Percentiles rank a stretch among this genome's conserved stretches.
Evolutionary conservation across 2,888 invertebrate genomes (phyloP).

Genomic region (Sphaeridia pumilis): DNA sequence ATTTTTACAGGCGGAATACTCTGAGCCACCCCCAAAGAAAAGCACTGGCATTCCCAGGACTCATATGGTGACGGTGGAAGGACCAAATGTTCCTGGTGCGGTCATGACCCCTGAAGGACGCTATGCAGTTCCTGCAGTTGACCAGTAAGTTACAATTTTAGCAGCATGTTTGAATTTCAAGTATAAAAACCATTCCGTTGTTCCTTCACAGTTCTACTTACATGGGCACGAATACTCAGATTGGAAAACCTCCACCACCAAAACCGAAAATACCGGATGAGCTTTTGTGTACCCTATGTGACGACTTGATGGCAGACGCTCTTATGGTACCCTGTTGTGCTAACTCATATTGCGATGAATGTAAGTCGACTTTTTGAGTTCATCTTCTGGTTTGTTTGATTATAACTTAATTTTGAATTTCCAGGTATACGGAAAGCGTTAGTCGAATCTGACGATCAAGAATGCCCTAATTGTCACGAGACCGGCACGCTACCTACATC

Average conservation of each 20-base stretch:
- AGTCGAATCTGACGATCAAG: constrained; percentile 84
- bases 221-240: constrained; percentile 27
- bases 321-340: constrained; percentile 98
- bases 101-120: constrained; percentile 79
- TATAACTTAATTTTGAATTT: constrained; percentile 23
- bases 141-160: constrained; percentile 53
- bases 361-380: constrained; percentile 48
- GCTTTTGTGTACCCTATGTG: constrained; percentile 80
- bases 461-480: constrained; percentile 88
- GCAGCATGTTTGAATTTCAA: constrained; percentile 5
- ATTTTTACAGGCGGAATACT: constrained; percentile 3
- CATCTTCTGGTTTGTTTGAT: constrained; percentile 2
- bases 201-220: constrained; percentile 59
- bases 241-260: constrained; percentile 37
- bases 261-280: constrained; percentile 70
- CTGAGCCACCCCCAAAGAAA: constrained; percentile 59
- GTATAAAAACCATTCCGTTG: constrained; percentile 4
- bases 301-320: constrained; percentile 84
- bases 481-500: constrained; percentile 85
- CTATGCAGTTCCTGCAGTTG: constrained; percentile 77
- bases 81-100: constrained; percentile 76
- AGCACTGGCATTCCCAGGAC: constrained; percentile 96
- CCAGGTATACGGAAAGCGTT: constrained; percentile 75
- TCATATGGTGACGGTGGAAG: constrained; percentile 87
- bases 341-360: constrained; percentile 96